These are phyloP conservation scores for Ectemnius lituratus DNA, from an alignment of 2,888 invertebrate genomes.

Conservation along the genomic window DNA sequence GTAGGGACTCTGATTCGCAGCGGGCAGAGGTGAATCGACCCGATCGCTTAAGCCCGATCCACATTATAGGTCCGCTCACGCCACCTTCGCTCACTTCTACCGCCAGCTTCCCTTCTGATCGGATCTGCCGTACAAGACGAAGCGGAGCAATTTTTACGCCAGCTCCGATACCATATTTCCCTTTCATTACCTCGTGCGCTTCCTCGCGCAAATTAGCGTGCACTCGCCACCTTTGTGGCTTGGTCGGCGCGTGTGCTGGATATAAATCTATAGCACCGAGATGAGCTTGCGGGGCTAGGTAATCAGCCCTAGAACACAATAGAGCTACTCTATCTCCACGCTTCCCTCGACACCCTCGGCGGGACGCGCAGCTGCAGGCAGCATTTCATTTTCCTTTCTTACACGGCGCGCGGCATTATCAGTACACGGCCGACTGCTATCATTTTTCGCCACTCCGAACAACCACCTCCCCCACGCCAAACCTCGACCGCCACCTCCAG, in stretches of 20 bases:
- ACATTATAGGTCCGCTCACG: no score
- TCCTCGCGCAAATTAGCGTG: slow-evolving; percentile 50
- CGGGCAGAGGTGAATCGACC: neutral
- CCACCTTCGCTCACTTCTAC: no score
- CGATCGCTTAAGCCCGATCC: neutral
- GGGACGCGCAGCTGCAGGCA: slow-evolving; percentile 24
- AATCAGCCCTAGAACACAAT: slow-evolving; percentile 57
- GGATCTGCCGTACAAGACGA: neutral
- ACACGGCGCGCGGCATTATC: slow-evolving; percentile 46
- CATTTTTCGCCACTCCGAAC: slow-evolving; percentile 52
- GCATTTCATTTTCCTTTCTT: slow-evolving; percentile 59
- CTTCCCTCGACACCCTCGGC: neutral
- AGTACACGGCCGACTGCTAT: slow-evolving; percentile 45
- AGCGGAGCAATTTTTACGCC: slow-evolving; percentile 22
- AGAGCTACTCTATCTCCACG: slow-evolving; percentile 28
- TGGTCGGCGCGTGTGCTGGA: slow-evolving; percentile 31
- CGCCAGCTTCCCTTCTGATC: neutral
- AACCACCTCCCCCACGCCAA: neutral
- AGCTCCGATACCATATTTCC: slow-evolving; percentile 30
- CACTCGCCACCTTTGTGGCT: slow-evolving; percentile 16
- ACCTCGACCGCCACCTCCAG: neutral
- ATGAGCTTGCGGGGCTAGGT: slow-evolving; percentile 38
- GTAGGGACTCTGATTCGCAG: neutral
- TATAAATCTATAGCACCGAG: slow-evolving; percentile 46
- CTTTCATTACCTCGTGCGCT: slow-evolving; percentile 39